Conservation (phyloP, 2,888 invertebrate genomes). For the Amphipoea oculea region DNA sequence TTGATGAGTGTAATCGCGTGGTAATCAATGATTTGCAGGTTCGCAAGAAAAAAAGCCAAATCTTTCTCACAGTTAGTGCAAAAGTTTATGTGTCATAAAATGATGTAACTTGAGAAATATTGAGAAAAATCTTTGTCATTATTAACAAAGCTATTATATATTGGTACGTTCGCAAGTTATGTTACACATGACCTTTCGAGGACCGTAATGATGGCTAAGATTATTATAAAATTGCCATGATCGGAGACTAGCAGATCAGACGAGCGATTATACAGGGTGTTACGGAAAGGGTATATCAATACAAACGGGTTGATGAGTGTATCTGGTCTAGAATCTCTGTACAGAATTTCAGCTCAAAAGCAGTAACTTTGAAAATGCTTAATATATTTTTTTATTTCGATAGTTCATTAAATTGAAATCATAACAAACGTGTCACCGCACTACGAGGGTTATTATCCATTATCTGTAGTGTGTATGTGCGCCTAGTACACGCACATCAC, state of each 20-base stretch:
- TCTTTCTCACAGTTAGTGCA: constrained; percentile 53
- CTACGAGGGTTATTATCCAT: too few relatives aligned
- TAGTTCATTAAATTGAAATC: too few relatives aligned
- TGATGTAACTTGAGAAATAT: constrained; percentile 39
- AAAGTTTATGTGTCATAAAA: constrained; percentile 27
- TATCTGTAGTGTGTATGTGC: too few relatives aligned
- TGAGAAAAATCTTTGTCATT: constrained; percentile 29
- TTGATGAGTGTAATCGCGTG: constrained; percentile 43
- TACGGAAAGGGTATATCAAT: too few relatives aligned
- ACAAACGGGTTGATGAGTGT: too few relatives aligned
- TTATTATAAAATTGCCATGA: background rate
- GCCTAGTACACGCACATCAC: too few relatives aligned
- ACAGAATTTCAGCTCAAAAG: too few relatives aligned
- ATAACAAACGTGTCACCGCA: too few relatives aligned
- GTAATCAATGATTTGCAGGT: constrained; percentile 53
- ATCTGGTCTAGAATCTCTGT: too few relatives aligned
- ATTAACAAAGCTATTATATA: constrained; percentile 3
- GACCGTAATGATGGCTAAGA: background rate
- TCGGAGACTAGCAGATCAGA: background rate
- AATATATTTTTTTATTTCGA: too few relatives aligned
- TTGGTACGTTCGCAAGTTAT: constrained; percentile 1
- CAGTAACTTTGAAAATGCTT: too few relatives aligned
- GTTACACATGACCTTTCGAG: background rate
- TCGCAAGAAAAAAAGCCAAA: constrained; percentile 53
- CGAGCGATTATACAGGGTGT: too few relatives aligned